Evolutionary conservation across 1,140 invertebrate species (phyloP).

Genomic region (Drosophila pseudoananassae): DNA sequence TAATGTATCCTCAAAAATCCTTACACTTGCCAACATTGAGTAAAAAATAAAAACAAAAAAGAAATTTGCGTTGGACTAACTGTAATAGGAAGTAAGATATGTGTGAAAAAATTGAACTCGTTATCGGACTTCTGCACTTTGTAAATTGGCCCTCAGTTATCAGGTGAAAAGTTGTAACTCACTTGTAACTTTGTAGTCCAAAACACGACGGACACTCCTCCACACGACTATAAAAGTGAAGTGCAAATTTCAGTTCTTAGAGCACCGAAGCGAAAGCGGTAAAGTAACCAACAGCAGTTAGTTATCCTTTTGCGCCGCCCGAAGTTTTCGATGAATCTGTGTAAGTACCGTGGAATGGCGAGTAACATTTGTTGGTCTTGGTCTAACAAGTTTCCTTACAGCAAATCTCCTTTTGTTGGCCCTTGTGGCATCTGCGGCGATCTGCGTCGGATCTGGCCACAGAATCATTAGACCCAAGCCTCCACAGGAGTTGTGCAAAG

Average conservation of each 20-base stretch:
- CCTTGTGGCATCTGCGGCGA: constrained; percentile 34
- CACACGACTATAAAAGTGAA: constrained; percentile 50
- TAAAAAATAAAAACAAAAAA: neutral
- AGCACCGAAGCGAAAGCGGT: constrained; percentile 43
- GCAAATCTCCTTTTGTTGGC: constrained; percentile 49
- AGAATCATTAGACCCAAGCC: constrained; percentile 13
- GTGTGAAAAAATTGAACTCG: neutral
- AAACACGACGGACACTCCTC: neutral
- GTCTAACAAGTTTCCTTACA: constrained; percentile 21
- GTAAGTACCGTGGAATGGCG: constrained; percentile 38
- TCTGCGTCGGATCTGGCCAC: constrained; percentile 19
- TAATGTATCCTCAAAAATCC: too few species aligned
- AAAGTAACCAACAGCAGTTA: constrained; percentile 53
- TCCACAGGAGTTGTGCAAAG: constrained; percentile 18
- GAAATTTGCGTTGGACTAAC: neutral
- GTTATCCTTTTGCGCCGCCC: constrained; percentile 44
- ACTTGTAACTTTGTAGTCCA: constrained; percentile 19
- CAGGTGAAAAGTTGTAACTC: constrained; percentile 7
- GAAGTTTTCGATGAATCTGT: constrained; percentile 46
- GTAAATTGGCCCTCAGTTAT: constrained; percentile 31
- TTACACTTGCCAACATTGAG: too few species aligned
- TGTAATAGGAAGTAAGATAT: neutral
- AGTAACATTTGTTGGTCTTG: neutral
- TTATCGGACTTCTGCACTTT: constrained; percentile 27
- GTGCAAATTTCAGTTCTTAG: constrained; percentile 11